These are phyloP conservation scores for Tragopan temminckii DNA, from an alignment of 2,797 vertebrate species.

Conservation along the genomic window DNA sequence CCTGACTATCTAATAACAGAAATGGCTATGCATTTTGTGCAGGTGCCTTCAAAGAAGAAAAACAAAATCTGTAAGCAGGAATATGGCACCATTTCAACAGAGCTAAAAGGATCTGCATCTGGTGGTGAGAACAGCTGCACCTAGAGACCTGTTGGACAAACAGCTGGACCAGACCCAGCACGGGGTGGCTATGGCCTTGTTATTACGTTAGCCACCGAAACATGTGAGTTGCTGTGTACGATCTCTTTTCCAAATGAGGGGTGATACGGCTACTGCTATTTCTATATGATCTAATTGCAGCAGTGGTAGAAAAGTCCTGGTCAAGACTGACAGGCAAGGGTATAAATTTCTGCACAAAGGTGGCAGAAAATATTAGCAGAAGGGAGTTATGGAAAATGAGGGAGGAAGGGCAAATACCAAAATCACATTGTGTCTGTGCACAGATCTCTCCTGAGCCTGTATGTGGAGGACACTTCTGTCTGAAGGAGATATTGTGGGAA, in stretches of 20 bases:
- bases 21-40: rapidly evolving
- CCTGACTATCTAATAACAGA: neutral
- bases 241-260: neutral
- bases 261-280: neutral
- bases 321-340: neutral
- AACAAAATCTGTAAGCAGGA: neutral
- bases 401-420: neutral
- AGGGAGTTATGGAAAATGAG: neutral
- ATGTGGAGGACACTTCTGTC: neutral
- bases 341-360: neutral
- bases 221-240: neutral
- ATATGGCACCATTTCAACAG: conserved; percentile 29
- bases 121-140: conserved; percentile 40
- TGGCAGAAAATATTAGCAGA: neutral
- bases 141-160: conserved; percentile 34
- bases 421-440: rapidly evolving
- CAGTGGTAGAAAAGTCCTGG: neutral
- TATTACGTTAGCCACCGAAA: neutral
- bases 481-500: neutral
- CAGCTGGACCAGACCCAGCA: conserved; percentile 43
- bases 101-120: neutral
- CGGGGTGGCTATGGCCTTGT: neutral
- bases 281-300: neutral
- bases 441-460: rapidly evolving
- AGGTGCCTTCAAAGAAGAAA: conserved; percentile 50